Base-by-base conservation (phyloP, 1,140 invertebrate species). In the Drosophila equinoxialis region DNA sequence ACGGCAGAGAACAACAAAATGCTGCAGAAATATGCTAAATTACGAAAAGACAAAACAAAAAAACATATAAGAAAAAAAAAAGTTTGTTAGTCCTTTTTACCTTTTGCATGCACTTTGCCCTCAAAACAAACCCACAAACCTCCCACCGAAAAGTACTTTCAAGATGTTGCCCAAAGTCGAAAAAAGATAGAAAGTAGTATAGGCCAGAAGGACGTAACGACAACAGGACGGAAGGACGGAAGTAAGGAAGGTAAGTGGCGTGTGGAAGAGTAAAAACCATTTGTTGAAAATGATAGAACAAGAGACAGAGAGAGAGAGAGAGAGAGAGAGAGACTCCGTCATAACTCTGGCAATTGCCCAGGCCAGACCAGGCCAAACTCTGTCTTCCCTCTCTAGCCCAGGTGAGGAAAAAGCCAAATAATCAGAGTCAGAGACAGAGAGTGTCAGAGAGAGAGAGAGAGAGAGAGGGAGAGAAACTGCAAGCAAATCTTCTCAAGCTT, bases 11-110 rank as follows among this genome's bases (percentile, higher is more conserved):
- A 20, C 37, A 14, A 62, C 6, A 23, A 77, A 85, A 71, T 86
- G 65, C 79, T 86, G 71, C 72, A 86, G 69, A 85, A 86, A 86
- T 86, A 86, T 86, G 82, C 83, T 86, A 86, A 86, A 86, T 86
- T 86, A 83, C 82, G 68, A 87, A 87, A 87, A 86, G 79, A 87
- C 72, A 86, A 77, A 77, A 79, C 72, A 80, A 72, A 71, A 65
- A 20, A 71, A 35, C 61, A 6, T 45, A 13, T 37, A 14, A 17
- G 41, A 45, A 63, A 41, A 82, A 82, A 68, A 77, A 76, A 77
- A 73, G 63, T 60, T 81, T 68, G 42, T 68, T 51, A 51, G 45
- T 51, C 45, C 45, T 51, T 23, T 11, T 51, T 51, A 51, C 45
- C 17, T 51, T 51, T 39, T 39, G 11, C 45, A 20, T 51, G 45